A percentile compares a stretch with the other conserved stretches of the same genome.
phyloP scores from a whole-genome alignment of 2,797 vertebrate genomes.

The Hyperoplus lanceolatus region DNA sequence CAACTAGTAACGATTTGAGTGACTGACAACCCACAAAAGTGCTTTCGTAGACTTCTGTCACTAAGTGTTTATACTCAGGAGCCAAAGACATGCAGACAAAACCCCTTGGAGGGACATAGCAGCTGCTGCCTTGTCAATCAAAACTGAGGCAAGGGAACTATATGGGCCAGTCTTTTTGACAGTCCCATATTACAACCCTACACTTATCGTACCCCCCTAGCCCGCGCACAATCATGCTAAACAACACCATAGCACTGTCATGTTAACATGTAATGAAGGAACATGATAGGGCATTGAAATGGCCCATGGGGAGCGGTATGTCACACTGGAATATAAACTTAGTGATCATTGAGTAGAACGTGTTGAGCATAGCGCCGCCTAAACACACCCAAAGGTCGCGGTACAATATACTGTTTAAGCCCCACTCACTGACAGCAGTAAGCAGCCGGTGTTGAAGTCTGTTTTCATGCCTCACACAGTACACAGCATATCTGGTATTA shows the following conservation, averaged over 20 bases:
- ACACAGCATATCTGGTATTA: conserved; percentile 39
- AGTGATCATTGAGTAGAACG: conserved; percentile 18
- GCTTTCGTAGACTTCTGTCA: no score
- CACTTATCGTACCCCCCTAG: conserved; percentile 22
- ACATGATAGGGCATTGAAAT: conserved; percentile 43
- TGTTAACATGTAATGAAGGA: conserved; percentile 58
- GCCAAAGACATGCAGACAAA: conserved; percentile 8
- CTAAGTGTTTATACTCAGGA: neutral
- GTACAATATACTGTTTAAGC: conserved; percentile 54
- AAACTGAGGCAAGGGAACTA: conserved; percentile 7
- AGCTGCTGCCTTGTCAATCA: conserved; percentile 69
- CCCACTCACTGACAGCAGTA: conserved; percentile 56
- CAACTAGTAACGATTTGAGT: no score
- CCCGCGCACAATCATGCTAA: conserved; percentile 1
- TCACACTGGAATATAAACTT: conserved; percentile 40
- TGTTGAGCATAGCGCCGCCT: neutral
- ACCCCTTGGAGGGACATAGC: conserved; percentile 8
- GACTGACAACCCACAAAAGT: no score
- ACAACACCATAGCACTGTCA: conserved; percentile 32
- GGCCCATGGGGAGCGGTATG: neutral
- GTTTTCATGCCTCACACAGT: conserved; percentile 45
- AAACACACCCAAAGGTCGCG: conserved; percentile 48
- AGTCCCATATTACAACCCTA: conserved; percentile 38
- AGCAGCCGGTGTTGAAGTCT: conserved; percentile 65
- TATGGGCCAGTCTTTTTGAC: conserved; percentile 6